Evolutionary conservation across 2,888 invertebrate species (phyloP), one percentile per base, ranked within the genome.

Genomic region (Pandemis corylana): DNA sequence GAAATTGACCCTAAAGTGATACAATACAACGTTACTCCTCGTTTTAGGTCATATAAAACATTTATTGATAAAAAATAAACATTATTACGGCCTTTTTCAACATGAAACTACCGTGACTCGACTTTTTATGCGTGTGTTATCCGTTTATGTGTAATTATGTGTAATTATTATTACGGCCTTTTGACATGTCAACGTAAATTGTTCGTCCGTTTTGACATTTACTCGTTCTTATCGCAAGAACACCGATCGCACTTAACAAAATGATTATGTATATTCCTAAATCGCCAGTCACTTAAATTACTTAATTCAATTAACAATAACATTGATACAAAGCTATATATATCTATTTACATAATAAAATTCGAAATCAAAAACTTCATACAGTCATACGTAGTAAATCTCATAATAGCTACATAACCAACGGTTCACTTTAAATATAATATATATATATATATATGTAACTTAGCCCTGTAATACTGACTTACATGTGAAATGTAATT

Each of bases 401-500:
- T 61, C 64, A 46, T 41, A 44, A 62, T 51, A 63, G 61, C 42
- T 42, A 69, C 64, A 13, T 62, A 65, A 65, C 64, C 66, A 62
- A 74, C 61, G 74, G 53, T 74, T 53, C 69, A 69, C 44, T 70
- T 66, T 65, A 61, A 74, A 68, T 69, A 76, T 76, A 36, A 76
- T 72, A 70, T 36, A 68, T 62, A 71, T n/a, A 76, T 72, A 70
- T 36, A 68, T 77, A 71, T 72, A 70, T 66, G 71, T 74, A 69
- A 41, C 72, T 87, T 85, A 83, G 89, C 91, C 91, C 91, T 93
- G 91, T 94, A 94, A 94, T 94, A 94, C 94, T 94, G 94, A 90
- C 90, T 90, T 87, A 89, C 87, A 84, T 85, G 81, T 84, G 86
- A 85, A 85, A 81, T 87, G 91, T 88, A 92, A 93, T 93, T 92